These are phyloP conservation scores for western clawed frog (Xenopus tropicalis) DNA, from an alignment of 2,113 vertebrate species.

Conservation along the genomic window DNA sequence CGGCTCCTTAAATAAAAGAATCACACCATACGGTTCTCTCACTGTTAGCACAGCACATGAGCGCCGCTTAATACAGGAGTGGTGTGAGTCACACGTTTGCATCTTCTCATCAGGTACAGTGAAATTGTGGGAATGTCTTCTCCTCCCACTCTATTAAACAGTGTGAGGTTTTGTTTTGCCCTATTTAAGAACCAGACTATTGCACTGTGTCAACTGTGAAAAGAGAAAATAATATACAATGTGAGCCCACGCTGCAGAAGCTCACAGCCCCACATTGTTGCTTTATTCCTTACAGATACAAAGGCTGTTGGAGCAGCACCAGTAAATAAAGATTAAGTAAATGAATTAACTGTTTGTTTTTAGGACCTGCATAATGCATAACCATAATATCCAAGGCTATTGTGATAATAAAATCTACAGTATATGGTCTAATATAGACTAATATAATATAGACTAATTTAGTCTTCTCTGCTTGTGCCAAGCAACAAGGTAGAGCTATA, in stretches of 20 bases:
- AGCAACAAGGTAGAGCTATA: too few relatives aligned
- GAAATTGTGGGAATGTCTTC: conserved; percentile 45
- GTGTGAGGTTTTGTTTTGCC: conserved; percentile 45
- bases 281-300: conserved; percentile 35
- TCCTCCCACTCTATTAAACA: conserved; percentile 44
- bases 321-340: neutral
- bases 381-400: too few relatives aligned
- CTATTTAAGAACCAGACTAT: conserved; percentile 43
- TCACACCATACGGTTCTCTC: conserved; percentile 51
- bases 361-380: too few relatives aligned
- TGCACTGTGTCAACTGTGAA: conserved; percentile 37
- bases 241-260: conserved; percentile 33
- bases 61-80: conserved; percentile 51
- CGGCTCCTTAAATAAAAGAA: conserved; percentile 53
- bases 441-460: too few relatives aligned
- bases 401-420: too few relatives aligned
- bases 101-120: conserved; percentile 41
- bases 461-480: too few relatives aligned
- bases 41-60: conserved; percentile 50
- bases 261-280: conserved; percentile 24
- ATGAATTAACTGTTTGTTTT: too few relatives aligned
- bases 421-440: too few relatives aligned
- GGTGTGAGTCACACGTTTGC: conserved; percentile 49
- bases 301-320: conserved; percentile 25
- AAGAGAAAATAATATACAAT: conserved; percentile 39